Evolutionary conservation across 2,888 invertebrate genomes (phyloP).

Genomic region (Phaonia tiefii): DNA sequence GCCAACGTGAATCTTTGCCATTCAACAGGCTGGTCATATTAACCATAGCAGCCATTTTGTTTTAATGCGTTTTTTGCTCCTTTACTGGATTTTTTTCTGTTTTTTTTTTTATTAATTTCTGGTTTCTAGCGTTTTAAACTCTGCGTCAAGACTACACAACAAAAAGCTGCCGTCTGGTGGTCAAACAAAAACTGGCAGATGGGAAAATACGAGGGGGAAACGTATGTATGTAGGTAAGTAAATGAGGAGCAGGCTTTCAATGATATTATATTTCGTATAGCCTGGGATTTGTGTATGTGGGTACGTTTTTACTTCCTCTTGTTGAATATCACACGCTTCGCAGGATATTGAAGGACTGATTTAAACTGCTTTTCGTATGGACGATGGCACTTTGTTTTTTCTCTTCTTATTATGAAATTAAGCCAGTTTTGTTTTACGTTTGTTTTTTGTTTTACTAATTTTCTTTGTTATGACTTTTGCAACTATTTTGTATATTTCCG

Average conservation of each 20-base stretch:
- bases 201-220: neutral
- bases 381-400: too few species aligned
- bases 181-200: neutral
- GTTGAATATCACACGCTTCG: too few species aligned
- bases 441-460: neutral
- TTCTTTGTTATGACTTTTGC: slow-evolving; percentile 1
- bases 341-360: too few species aligned
- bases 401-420: neutral
- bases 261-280: neutral
- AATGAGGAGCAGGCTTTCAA: neutral
- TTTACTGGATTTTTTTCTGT: slow-evolving; percentile 37
- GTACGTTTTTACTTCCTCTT: neutral
- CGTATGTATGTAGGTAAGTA: too few species aligned
- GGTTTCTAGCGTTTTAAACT: neutral
- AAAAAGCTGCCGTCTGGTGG: slow-evolving; percentile 22
- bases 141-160: slow-evolving; percentile 2
- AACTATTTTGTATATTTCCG: slow-evolving; percentile 3
- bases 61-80: slow-evolving; percentile 63
- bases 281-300: neutral
- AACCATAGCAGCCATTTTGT: slow-evolving; percentile 91
- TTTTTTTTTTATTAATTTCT: neutral
- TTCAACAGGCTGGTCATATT: slow-evolving; percentile 98
- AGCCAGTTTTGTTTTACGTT: neutral
- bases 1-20: slow-evolving; percentile 99
- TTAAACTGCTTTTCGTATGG: too few species aligned